Base-by-base conservation (phyloP, 2,797 vertebrate species). In the Pseudotriccus pelzelni region DNA sequence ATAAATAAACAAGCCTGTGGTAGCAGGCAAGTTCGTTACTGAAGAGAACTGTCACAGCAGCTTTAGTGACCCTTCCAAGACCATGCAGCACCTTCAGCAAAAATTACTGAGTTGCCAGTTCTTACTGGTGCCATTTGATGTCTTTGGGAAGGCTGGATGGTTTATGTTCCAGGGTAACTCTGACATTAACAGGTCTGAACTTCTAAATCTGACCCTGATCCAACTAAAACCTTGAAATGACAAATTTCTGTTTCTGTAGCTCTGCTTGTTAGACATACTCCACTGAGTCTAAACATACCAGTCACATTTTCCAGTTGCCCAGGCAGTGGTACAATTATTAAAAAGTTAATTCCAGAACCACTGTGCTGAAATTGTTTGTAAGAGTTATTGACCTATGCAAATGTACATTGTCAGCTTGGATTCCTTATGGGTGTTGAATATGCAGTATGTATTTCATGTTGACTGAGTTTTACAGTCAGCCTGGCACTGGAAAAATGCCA, bases 171-270 rank as follows among this genome's bases (percentile, higher is more conserved):
- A 47, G 27, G 41, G 24, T 43, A 62, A 72, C 39, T 87, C 47
- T 53, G 73, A 64, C 53, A 39, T 30, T 85, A 93, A 64, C 34
- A 72, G 36, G 46, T 41, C 83, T 74, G 44, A 75, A 77, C 76
- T 68, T 75, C 43, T 34, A 50, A 77, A 60, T 59, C 76, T 53
- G 46, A 44, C 50, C 28, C 36, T 32, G 66, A 58, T 75, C 69
- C 77, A 94, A 91, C 49, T 32, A 72, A 93, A 93, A 87, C 49
- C 80, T 46, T 14, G 41, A 89, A 95, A 78, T 34, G 21, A 93
- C 30, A 58, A 24, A 60, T 46, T 76, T 73, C 70, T 89, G 10
- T 84, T 79, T 63, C 83, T 87, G 37, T 22, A 82, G 58, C 28
- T 91, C 55, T 81, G 41, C 34, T 91, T 74, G 76, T 83, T 47